Conservation (phyloP, 2,797 vertebrate species). For the Malurus splendens region DNA sequence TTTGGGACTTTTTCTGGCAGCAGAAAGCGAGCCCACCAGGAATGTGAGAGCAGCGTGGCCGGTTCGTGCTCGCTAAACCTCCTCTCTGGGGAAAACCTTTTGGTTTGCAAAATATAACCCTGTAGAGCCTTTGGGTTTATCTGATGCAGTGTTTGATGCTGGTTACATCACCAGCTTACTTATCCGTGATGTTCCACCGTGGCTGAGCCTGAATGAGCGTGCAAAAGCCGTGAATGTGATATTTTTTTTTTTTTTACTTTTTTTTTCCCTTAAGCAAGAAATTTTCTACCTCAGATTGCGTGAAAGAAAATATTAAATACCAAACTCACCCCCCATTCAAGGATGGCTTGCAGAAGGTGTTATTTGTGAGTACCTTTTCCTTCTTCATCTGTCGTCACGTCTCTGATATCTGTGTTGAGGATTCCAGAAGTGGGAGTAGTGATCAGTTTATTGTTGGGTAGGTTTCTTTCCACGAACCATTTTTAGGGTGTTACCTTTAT, state of each 20-base stretch:
- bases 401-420: slow-evolving; percentile 50
- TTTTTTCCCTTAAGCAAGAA: slow-evolving; percentile 36
- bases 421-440: slow-evolving; percentile 55
- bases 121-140: slow-evolving; percentile 61
- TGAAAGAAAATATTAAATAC: slow-evolving; percentile 40
- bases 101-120: slow-evolving; percentile 62
- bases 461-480: slow-evolving; percentile 52
- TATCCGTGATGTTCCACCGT: slow-evolving; percentile 51
- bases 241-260: neutral
- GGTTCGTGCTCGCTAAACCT: slow-evolving; percentile 33
- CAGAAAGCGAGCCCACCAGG: slow-evolving; percentile 8
- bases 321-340: slow-evolving; percentile 49
- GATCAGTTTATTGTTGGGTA: slow-evolving; percentile 58
- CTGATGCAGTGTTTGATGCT: slow-evolving; percentile 67
- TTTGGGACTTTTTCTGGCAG: slow-evolving; percentile 29
- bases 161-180: slow-evolving; percentile 74
- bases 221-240: slow-evolving; percentile 68
- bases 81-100: slow-evolving; percentile 58
- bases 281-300: slow-evolving; percentile 53
- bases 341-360: slow-evolving; percentile 86
- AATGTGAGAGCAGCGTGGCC: neutral
- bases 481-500: slow-evolving; percentile 60
- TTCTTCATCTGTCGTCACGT: slow-evolving; percentile 55
- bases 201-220: slow-evolving; percentile 73
- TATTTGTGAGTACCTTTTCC: slow-evolving; percentile 86